phyloP scores from a whole-genome alignment of 2,888 invertebrate genomes.

The Brachycybe producta region DNA sequence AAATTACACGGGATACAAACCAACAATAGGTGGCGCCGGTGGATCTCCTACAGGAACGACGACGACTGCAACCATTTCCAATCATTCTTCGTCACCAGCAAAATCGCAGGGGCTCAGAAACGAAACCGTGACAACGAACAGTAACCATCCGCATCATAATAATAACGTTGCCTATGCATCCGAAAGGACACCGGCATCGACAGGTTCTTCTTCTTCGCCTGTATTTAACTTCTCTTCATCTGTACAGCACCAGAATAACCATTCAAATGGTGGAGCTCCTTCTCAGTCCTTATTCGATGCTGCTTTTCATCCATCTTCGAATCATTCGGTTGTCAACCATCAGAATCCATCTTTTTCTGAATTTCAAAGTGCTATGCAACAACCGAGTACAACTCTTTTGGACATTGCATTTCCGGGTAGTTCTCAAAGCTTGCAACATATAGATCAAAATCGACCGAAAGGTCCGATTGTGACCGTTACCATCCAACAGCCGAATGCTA shows the following conservation, averaged over 20 bases:
- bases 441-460: constrained; percentile 20
- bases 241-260: constrained; percentile 5
- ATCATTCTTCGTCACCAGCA: background rate
- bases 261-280: constrained; percentile 5
- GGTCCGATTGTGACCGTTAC: constrained; percentile 62
- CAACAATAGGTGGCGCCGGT: constrained; percentile 13
- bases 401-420: constrained; percentile 49
- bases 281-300: background rate
- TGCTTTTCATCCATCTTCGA: background rate
- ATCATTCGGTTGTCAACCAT: background rate
- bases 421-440: constrained; percentile 41
- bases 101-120: constrained; percentile 6
- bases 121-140: background rate
- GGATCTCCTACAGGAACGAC: constrained; percentile 17
- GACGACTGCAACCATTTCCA: constrained; percentile 22
- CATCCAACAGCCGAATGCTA: constrained; percentile 56
- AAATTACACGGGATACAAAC: constrained; percentile 42
- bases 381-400: constrained; percentile 14
- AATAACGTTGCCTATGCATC: background rate
- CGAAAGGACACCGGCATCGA: background rate
- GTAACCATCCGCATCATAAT: constrained; percentile 4
- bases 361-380: background rate
- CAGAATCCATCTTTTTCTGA: background rate
- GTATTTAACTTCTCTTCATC: constrained; percentile 1
- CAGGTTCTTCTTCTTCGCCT: background rate